Base-by-base conservation (phyloP, 2,113 vertebrate genomes). In the Xenopus tropicalis region DNA sequence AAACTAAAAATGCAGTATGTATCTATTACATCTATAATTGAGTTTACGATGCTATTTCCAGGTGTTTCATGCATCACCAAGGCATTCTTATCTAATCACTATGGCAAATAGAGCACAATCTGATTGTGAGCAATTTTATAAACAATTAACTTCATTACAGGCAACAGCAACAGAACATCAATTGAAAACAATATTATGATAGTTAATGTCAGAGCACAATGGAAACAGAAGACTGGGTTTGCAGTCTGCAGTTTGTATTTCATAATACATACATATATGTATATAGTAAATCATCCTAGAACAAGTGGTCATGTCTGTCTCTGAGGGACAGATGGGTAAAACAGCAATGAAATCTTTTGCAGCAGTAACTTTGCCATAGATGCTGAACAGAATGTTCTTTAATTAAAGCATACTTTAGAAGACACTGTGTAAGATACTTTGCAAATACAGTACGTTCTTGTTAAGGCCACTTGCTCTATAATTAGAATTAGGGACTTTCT, bases 61-160 rank as follows among this genome's bases (percentile, higher is more conserved):
- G 52, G 52, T 65, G n/a, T 13, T 44, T 44, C n/a, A 21, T 21
- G n/a, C 19, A 37, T 44, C 20, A 65, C 62, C 1, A 44, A n/a
- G 11, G 42, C 14, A 63, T 37, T 42, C 17, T 21, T 20, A 44
- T 43, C 19, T 44, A 65, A 20, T 65, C 62, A 20, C 20, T 37
- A 43, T 5, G 43, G 29, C 14, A 54, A 9, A 54, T 17, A 65
- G 25, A 6, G 25, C 25, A 63, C 11, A n/a, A 63, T 63, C 10
- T 63, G 25, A 37, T 63, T 63, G 61, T 63, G 25, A 63, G 25
- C 54, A 54, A 56, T 56, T 42, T 58, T 44, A 66, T 56, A 44
- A 74, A 74, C 67, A 61, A 67, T 67, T 74, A 61, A 52, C 65
- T 68, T 67, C 42, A 61, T 62, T 67, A 74, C 42, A 29, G 20